Conservation (phyloP, 2,113 vertebrate species). For the Corythoichthys intestinalis region DNA sequence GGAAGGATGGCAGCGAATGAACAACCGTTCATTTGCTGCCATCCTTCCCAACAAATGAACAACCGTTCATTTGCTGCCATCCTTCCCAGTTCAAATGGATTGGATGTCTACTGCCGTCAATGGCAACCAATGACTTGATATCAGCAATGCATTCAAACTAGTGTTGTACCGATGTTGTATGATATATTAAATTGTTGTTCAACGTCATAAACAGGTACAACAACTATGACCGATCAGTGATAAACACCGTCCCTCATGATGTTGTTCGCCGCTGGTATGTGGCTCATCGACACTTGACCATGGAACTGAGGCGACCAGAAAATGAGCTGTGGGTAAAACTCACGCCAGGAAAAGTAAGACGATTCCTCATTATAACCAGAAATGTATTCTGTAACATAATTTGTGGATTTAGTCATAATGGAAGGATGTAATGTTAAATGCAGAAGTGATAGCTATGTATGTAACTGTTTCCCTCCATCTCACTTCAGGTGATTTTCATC, state of each 20-base stretch:
- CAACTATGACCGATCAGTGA: conserved; percentile 87
- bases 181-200: not conserved
- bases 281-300: conserved; percentile 82
- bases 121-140: too few species aligned
- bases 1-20: too few species aligned
- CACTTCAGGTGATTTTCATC: conserved; percentile 81
- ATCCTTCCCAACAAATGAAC: too few species aligned
- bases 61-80: too few species aligned
- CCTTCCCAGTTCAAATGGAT: too few species aligned
- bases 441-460: not conserved
- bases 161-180: too few species aligned
- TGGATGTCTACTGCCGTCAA: too few species aligned
- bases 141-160: too few species aligned
- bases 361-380: too few species aligned
- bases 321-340: conserved; percentile 95
- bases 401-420: not conserved
- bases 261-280: conserved; percentile 82
- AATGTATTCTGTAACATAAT: not conserved
- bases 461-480: not conserved
- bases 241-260: conserved; percentile 82
- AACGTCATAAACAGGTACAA: conserved; percentile 79
- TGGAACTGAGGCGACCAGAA: conserved; percentile 79
- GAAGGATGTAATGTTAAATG: not conserved
- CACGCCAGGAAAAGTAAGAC: conserved; percentile 83
- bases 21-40: too few species aligned